Percentiles rank a stretch among this genome's conserved stretches.
Evolutionary conservation across 2,113 vertebrate species (phyloP).

Genomic region (Porphyrio hochstetteri): DNA sequence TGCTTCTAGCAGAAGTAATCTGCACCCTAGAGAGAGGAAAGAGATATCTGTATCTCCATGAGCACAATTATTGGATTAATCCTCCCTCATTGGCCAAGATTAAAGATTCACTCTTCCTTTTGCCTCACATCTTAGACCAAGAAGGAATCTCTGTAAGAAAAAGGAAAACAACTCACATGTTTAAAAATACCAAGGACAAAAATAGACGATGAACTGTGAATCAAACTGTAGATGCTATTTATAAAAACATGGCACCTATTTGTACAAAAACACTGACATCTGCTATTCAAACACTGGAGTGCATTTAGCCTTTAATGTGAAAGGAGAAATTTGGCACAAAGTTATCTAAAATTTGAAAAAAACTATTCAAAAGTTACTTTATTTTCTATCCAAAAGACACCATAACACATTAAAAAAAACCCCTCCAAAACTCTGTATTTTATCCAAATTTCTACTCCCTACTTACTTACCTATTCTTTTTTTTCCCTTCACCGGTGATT

Average conservation of each 20-base stretch:
- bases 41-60: conserved; percentile 29
- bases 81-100: conserved; percentile 54
- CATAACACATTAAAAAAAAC: neutral
- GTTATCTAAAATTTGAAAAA: neutral
- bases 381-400: neutral
- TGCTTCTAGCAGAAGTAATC: conserved; percentile 52
- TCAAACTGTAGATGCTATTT: neutral
- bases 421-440: neutral
- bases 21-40: conserved; percentile 51
- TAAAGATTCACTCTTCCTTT: conserved; percentile 43
- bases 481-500: neutral
- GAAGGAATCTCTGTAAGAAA: neutral
- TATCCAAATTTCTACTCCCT: neutral
- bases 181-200: conserved; percentile 1
- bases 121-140: neutral
- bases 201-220: neutral
- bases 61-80: conserved; percentile 63
- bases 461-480: neutral
- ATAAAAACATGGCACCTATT: neutral
- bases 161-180: neutral
- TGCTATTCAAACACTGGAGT: neutral
- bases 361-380: neutral
- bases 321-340: neutral
- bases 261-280: neutral
- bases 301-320: neutral